phyloP scores from a whole-genome alignment of 2,113 vertebrate genomes.

The Cynocephalus volans region DNA sequence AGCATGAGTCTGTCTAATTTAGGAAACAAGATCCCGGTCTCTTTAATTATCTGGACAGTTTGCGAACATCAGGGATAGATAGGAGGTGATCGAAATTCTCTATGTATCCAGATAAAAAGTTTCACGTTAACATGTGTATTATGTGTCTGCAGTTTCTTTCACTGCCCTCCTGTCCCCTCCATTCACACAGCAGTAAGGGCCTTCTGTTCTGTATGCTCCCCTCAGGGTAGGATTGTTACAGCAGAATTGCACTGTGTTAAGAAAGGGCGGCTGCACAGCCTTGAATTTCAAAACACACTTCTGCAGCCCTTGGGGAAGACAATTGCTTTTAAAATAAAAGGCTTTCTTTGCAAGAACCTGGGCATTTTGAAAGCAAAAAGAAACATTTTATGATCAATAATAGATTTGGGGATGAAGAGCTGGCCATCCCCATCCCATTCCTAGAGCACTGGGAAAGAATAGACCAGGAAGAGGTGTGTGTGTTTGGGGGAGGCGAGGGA shows the following conservation, averaged over 20 bases:
- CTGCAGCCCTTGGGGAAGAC: background rate
- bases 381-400: background rate
- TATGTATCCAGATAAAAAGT: background rate
- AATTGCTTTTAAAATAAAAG: slow-evolving; percentile 44
- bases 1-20: background rate
- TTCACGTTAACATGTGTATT: background rate
- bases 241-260: background rate
- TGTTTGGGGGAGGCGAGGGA: no score
- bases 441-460: background rate
- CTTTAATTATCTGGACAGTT: background rate
- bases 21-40: background rate
- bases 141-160: background rate
- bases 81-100: background rate
- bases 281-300: slow-evolving; percentile 28
- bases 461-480: background rate
- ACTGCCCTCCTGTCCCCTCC: background rate
- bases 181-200: background rate
- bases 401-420: background rate
- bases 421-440: background rate
- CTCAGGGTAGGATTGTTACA: background rate
- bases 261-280: background rate
- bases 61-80: background rate
- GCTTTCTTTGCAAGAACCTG: background rate
- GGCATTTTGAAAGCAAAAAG: slow-evolving; percentile 24
- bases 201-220: background rate